Evolutionary conservation across 1,140 invertebrate species (phyloP).

Genomic region (Pogonomyrmex barbatus): DNA sequence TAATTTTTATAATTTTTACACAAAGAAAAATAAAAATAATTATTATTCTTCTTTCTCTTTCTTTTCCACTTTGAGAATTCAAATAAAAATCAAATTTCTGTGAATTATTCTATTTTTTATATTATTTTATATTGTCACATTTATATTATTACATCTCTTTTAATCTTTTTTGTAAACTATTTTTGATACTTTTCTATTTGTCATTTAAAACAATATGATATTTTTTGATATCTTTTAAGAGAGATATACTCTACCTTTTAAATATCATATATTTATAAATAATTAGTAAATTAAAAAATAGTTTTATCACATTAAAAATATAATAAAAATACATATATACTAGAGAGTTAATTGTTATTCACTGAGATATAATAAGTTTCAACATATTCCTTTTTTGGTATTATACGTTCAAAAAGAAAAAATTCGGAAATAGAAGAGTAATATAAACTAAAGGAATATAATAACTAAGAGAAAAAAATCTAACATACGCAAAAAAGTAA

Average conservation of each 20-base stretch:
- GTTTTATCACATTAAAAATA: neutral
- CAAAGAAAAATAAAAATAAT: neutral
- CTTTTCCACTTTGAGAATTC: neutral
- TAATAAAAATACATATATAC: neutral
- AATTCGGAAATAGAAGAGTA: no score
- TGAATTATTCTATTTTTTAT: neutral
- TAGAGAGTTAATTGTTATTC: neutral
- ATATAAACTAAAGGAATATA: neutral
- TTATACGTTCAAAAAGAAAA: no score
- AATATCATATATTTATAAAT: neutral
- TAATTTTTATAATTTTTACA: neutral
- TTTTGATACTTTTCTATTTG: neutral
- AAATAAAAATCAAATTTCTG: neutral
- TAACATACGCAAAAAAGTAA: slow-evolving; percentile 67
- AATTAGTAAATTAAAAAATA: neutral
- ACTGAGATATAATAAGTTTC: neutral
- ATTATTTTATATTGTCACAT: no score
- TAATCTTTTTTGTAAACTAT: neutral
- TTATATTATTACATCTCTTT: no score
- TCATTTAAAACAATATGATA: neutral
- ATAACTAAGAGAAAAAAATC: neutral
- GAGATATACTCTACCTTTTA: neutral
- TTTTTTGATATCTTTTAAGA: neutral
- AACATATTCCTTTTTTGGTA: neutral
- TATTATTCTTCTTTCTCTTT: neutral